These are phyloP conservation scores for Pocillopora meandrina DNA, from an alignment of 92 coral and sea anemone species.

Conservation along the genomic window DNA sequence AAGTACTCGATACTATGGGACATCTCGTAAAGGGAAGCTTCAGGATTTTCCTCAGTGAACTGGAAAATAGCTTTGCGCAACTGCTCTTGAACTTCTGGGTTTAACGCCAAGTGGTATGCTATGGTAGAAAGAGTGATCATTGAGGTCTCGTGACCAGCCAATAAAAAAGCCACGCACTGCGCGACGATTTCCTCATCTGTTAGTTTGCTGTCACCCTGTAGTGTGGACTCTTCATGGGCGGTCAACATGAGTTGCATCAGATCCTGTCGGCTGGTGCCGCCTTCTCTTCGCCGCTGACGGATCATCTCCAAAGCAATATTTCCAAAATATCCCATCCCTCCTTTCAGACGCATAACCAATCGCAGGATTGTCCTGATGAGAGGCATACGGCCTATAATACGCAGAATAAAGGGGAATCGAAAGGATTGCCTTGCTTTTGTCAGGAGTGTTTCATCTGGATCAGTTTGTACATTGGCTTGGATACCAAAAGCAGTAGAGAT, in stretches of 20 bases:
- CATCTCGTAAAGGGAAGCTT: constrained; percentile 55
- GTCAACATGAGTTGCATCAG: constrained; percentile 68
- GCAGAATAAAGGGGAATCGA: constrained; percentile 41
- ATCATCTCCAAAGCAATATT: constrained; percentile 54
- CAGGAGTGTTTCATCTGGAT: constrained; percentile 56
- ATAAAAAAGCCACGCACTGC: constrained; percentile 42
- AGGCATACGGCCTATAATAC: constrained; percentile 21
- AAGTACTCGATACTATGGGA: constrained; percentile 64
- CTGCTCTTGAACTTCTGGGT: constrained; percentile 39
- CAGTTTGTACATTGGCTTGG: constrained; percentile 65
- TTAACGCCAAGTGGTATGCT: constrained; percentile 29
- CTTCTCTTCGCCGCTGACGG: constrained; percentile 46
- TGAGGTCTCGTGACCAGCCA: constrained; percentile 53
- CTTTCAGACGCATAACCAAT: constrained; percentile 1
- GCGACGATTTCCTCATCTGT: constrained; percentile 54
- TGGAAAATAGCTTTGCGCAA: constrained; percentile 26
- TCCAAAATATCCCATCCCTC: constrained; percentile 30
- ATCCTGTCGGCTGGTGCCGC: constrained; percentile 50
- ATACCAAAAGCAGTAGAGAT: constrained; percentile 69
- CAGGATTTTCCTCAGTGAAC: constrained; percentile 30
- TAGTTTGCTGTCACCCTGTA: constrained; percentile 55
- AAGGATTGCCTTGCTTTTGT: constrained; percentile 41
- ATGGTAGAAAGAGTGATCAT: constrained; percentile 29
- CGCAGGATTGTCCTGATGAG: neutral
- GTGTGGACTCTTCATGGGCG: constrained; percentile 60